Base-by-base conservation (phyloP, 2,888 invertebrate genomes). In the Trichopoda pennipes region DNA sequence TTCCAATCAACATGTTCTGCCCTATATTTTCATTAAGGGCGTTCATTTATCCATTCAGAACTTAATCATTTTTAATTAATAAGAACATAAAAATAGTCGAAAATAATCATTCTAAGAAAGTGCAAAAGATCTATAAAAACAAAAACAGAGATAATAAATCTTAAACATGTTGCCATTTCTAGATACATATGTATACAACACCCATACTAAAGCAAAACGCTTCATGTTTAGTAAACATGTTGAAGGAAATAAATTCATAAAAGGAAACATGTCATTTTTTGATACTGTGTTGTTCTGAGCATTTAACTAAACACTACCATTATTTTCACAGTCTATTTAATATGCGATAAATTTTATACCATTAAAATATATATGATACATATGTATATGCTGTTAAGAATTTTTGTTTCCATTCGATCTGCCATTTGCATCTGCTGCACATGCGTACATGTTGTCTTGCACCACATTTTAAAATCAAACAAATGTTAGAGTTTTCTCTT, bases 321-420 rank as follows among this genome's bases (percentile, higher is more conserved):
- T 38, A 17, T 19, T 42, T 61, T 16, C 32, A 32, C 17, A 61
- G 14, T 51, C 28, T 28, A 6, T 28, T 7, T 8, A 32, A 53
- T 42, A 28, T 42, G 42, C 19, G n/a, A 44, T 55, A 63, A 64
- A 47, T 51, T 38, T 49, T 10, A 9, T 42, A 10, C 49, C 14
- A 64, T 74, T 64, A 74, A 47, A 64, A 56, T 6, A 23, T 73
- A 44, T 55, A n/a, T n/a, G n/a, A n/a, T n/a, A 28, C 28, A 28
- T 8, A 28, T 64, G 64, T 56, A 38, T 35, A 35, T 74, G 74
- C 10, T 1, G 74, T 16, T 1, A 63, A 73, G 14, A 53, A 73
- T 44, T 8, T n/a, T 49, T 49, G 17, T 1, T 61, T 61, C n/a
- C 17, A 17, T 51, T 49, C 23, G 19, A 19, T 3, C 17, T n/a